A percentile compares a stretch with the other conserved stretches of the same genome.
These are phyloP conservation scores for Cotesia congregata DNA, from an alignment of 2,888 invertebrate genomes.

Conservation along the genomic window DNA sequence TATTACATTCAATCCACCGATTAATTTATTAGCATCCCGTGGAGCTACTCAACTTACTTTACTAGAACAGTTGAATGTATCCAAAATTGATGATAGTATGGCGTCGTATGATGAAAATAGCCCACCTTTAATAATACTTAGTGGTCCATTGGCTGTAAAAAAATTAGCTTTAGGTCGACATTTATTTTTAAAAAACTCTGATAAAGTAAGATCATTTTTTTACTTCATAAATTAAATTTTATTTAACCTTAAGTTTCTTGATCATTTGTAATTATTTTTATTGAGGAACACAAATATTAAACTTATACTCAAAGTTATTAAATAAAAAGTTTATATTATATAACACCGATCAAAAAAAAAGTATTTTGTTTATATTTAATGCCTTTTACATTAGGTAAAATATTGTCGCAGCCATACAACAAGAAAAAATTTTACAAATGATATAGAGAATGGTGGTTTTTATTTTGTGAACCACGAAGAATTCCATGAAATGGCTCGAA, in stretches of 20 bases:
- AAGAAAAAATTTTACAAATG: constrained; percentile 54
- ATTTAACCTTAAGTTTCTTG: no score
- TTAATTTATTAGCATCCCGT: constrained; percentile 58
- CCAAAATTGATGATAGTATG: constrained; percentile 61
- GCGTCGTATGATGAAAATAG: constrained; percentile 63
- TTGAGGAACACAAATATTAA: no score
- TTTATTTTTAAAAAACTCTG: constrained; percentile 54
- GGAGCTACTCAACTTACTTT: constrained; percentile 61
- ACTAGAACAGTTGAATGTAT: constrained; percentile 63
- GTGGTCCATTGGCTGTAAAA: constrained; percentile 67
- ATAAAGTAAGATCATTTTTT: constrained; percentile 48
- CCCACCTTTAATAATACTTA: constrained; percentile 67
- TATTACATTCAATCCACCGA: constrained; percentile 58
- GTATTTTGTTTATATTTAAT: constrained; percentile 21
- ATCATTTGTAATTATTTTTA: no score
- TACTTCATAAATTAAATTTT: no score
- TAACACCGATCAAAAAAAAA: not conserved
- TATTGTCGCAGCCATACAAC: constrained; percentile 68
- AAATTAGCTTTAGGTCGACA: constrained; percentile 60
- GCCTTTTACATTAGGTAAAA: constrained; percentile 52
- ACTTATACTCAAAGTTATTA: no score
- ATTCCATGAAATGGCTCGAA: constrained; percentile 65
- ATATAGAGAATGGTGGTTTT: constrained; percentile 61
- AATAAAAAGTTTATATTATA: no score
- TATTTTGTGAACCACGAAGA: constrained; percentile 62